Percentiles rank a stretch among this genome's conserved stretches.
These are phyloP conservation scores for Aradophagus sp. DNA, from an alignment of 1,140 invertebrate species.

Conservation along the genomic window DNA sequence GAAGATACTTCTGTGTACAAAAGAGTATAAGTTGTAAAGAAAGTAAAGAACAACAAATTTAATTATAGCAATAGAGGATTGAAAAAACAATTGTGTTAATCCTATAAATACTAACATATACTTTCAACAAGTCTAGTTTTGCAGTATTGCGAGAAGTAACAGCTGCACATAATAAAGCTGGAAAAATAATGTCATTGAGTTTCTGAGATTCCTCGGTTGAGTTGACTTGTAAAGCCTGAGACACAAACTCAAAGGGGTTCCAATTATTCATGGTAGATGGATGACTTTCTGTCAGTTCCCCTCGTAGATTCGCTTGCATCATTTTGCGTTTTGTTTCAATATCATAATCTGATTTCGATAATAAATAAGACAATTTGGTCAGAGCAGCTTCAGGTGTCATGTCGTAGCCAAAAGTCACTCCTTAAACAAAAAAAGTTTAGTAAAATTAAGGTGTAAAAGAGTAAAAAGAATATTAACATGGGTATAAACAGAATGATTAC, in stretches of 20 bases:
- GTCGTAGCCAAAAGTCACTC: slow-evolving; percentile 92
- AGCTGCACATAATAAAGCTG: slow-evolving; percentile 84
- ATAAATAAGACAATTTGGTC: slow-evolving; percentile 92
- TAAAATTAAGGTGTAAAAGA: no score
- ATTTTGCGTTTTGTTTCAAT: slow-evolving; percentile 84
- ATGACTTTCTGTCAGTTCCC: slow-evolving; percentile 78
- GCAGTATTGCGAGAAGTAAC: slow-evolving; percentile 79
- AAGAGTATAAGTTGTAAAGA: no score
- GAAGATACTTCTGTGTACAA: no score
- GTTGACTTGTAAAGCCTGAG: slow-evolving; percentile 79
- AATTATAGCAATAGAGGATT: slow-evolving; percentile 1
- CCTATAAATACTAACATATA: slow-evolving; percentile 65
- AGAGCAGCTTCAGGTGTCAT: slow-evolving; percentile 97
- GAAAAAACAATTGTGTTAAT: no score
- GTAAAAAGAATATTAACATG: no score
- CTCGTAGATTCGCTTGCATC: slow-evolving; percentile 85
- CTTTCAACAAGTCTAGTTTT: slow-evolving; percentile 75
- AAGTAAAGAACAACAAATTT: slow-evolving; percentile 1
- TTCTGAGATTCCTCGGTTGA: slow-evolving; percentile 82
- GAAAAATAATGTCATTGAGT: slow-evolving; percentile 84
- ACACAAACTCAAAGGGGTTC: slow-evolving; percentile 81
- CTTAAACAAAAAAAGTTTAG: slow-evolving; percentile 72
- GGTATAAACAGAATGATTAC: no score
- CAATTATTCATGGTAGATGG: slow-evolving; percentile 73
- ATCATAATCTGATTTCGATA: slow-evolving; percentile 88